Percentiles rank a stretch among this genome's conserved stretches.
phyloP scores from a whole-genome alignment of 2,797 vertebrate species.

The Catamblyrhynchus diadema region DNA sequence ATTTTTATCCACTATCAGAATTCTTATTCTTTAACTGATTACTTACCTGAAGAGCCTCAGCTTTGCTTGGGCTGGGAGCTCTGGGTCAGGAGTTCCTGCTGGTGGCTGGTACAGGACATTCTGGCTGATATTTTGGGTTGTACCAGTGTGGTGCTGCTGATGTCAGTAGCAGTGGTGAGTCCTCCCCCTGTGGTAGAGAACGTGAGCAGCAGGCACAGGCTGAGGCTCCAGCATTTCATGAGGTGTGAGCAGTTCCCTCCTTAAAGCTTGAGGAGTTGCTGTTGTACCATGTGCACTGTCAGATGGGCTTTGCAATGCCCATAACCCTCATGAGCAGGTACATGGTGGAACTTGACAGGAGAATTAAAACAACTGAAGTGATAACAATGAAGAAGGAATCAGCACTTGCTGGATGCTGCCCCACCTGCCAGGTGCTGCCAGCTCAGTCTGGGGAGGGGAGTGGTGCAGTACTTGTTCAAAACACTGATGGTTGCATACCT shows the following conservation, averaged over 20 bases:
- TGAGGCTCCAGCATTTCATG: not conserved
- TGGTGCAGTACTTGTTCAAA: not conserved
- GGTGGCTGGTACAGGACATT: not conserved
- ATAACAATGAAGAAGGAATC: not conserved
- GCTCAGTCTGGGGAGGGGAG: not conserved
- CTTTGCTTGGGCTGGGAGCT: not conserved
- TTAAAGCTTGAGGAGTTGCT: not conserved
- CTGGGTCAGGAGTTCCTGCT: not conserved
- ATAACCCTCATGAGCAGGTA: not conserved
- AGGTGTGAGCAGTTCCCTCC: not conserved
- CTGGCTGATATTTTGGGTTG: rapidly evolving
- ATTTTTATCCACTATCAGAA: not conserved
- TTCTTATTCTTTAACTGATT: not conserved
- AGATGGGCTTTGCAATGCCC: not conserved
- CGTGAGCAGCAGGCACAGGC: not conserved
- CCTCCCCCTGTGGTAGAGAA: not conserved
- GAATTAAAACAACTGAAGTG: not conserved
- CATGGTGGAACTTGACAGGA: rapidly evolving
- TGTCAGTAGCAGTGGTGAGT: not conserved
- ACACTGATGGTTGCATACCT: not conserved
- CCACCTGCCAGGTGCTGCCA: not conserved
- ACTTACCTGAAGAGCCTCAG: not conserved
- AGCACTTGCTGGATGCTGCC: not conserved
- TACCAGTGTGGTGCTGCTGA: not conserved
- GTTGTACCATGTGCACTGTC: not conserved